Evolutionary conservation across 2,113 vertebrate genomes (phyloP), one percentile per base, ranked within the genome.

Genomic region (Chlorodrepanis virens): DNA sequence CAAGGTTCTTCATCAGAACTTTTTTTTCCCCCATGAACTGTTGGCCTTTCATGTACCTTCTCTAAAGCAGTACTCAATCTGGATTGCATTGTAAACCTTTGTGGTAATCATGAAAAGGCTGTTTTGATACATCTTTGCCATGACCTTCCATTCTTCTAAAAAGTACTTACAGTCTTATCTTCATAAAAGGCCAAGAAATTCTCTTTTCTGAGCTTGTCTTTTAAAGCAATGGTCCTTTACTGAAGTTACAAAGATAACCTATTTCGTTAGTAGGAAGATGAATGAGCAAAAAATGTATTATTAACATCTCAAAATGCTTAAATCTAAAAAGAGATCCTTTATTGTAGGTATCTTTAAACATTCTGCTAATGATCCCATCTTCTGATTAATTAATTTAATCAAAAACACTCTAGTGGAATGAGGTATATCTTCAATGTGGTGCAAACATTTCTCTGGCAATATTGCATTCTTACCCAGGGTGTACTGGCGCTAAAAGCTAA

Each of bases 221-320:
- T 94, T 86, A 63, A 97, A 96, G 94, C 84, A 87, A 86, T 72
- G 74, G 75, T 84, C 52, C 76, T 35, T 87, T 94, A 94, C 81
- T 94, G 50, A 91, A 94, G 31, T 67, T 83, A 10, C 39, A 83
- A 76, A 89, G 81, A 81, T 78, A 96, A 87, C 23, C 4, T 83
- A 71, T 95, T 94, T 96, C 82, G 80, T 91, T 97, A 96, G 93
- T 82, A 93, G 63, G 83, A 90, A 96, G 95, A 97, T 95, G 70
- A 97, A 95, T 97, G 57, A 70, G 67, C 76, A 65, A 96, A 97
- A 96, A 93, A 93, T 87, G 37, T 83, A 86, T 96, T 93, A 89
- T 95, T 87, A 96, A 92, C 56, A 82, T 81, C 68, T 17, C 79
- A 79, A 79, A 95, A 95, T 92, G 44, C 83, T 91, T 76, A 64